These are phyloP conservation scores for Myocastor coypus DNA, from an alignment of 2,113 vertebrate species.

Conservation along the genomic window DNA sequence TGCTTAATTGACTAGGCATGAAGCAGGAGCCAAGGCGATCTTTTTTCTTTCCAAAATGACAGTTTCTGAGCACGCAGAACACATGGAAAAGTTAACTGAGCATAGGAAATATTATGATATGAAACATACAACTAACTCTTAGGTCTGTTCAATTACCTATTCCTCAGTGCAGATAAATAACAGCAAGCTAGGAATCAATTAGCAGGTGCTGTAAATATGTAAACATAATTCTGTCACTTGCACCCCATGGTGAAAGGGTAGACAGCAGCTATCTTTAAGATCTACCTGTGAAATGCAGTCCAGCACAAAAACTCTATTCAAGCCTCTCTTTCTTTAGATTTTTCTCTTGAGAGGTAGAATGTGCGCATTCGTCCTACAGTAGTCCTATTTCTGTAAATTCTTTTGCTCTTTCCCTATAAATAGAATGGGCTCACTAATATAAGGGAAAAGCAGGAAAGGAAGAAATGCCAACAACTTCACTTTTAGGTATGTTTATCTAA, in stretches of 20 bases:
- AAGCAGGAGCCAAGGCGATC: not conserved
- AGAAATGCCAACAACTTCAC: not conserved
- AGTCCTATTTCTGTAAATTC: constrained; percentile 29
- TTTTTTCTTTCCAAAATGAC: constrained; percentile 23
- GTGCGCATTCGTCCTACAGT: not conserved
- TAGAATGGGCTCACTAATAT: not conserved
- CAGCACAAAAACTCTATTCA: not conserved
- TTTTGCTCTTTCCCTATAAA: not conserved
- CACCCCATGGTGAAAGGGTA: not conserved
- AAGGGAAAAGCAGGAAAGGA: constrained; percentile 14
- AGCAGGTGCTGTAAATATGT: not conserved
- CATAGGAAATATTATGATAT: not conserved
- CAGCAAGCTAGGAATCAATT: constrained; percentile 38
- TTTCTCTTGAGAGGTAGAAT: constrained; percentile 25
- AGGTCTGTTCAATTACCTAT: not conserved
- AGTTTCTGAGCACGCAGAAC: not conserved
- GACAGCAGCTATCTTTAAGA: not conserved
- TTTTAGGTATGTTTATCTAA: not conserved
- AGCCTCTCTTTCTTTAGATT: not conserved
- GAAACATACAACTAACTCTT: not conserved
- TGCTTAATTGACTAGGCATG: constrained; percentile 11
- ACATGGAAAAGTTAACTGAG: not conserved
- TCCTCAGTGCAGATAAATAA: not conserved
- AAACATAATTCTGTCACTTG: not conserved
- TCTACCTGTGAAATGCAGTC: not conserved